Base-by-base conservation (phyloP, 1,140 invertebrate species). In the Amphibalanus amphitrite region DNA sequence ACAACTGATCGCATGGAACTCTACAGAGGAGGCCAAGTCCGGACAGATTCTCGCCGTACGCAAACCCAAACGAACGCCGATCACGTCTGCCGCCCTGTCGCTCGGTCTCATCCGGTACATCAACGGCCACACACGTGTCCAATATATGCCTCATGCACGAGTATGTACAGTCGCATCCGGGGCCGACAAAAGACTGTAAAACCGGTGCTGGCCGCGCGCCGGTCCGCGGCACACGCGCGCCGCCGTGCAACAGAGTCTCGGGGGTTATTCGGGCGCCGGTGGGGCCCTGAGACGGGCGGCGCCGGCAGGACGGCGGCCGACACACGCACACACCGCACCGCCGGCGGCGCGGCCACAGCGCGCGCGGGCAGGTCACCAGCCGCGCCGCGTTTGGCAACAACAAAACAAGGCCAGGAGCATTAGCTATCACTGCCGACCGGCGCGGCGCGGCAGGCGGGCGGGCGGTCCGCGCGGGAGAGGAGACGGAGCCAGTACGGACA, bases 1-100 rank as follows among this genome's bases (percentile, higher is more conserved):
- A 59, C 47, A 59, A 59, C 47, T 59, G 47, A 59, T 59, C 47
- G 47, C 47, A 59, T 59, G 47, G 47, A 59, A 59, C 47, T 59
- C 47, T 59, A 59, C 47, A 20, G 23, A 59, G 47, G 47, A 59
- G 47, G 47, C 47, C 6, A 59, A 59, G 20, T 23, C 23, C 47
- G 20, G 47, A 20, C 47, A 13, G 47, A 59, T 59, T 59, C 10
- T 59, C 47, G 20, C 47, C 47, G 38, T 6, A 38, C 38, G 38
- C 38, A 38, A 38, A 38, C 38, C 38, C 38, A 6, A 38, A 38
- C n/a, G 17, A 59, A 6, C 47, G 33, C 33, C 33, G 33, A 38
- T 15, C 33, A 38, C 33, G 33, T 38, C 33, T 38, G 33, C 15
- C 33, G 4, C 33, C 15, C 15, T 38, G 4, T 38, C 33, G 33